A percentile compares a stretch with the other conserved stretches of the same genome.
Evolutionary conservation across 2,797 vertebrate genomes (phyloP).

Genomic region (Molothrus ater): DNA sequence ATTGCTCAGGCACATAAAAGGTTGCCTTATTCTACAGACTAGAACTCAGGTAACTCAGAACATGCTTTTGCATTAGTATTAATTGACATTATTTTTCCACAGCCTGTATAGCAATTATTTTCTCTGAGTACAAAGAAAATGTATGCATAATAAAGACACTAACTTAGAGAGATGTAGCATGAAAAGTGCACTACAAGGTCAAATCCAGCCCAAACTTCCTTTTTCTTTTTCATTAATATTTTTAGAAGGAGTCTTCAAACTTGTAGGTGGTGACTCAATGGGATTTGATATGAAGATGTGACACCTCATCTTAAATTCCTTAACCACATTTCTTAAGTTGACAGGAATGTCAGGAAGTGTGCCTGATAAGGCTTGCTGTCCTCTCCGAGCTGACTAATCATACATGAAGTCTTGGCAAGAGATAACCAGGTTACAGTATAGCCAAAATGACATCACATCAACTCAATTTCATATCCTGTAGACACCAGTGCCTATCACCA

Average conservation of each 20-base stretch:
- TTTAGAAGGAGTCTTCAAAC: slow-evolving; percentile 71
- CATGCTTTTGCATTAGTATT: background rate
- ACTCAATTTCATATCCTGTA: slow-evolving; percentile 87
- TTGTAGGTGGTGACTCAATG: slow-evolving; percentile 80
- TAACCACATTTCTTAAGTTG: slow-evolving; percentile 79
- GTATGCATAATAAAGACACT: background rate
- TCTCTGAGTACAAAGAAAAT: background rate
- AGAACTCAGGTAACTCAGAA: background rate
- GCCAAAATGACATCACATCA: slow-evolving; percentile 87
- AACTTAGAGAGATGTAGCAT: background rate
- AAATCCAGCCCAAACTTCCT: slow-evolving; percentile 61
- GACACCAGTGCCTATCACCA: slow-evolving; percentile 83
- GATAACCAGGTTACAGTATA: slow-evolving; percentile 83
- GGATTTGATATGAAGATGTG: slow-evolving; percentile 87
- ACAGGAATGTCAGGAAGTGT: slow-evolving; percentile 87
- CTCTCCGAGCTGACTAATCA: slow-evolving; percentile 79
- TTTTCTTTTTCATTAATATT: slow-evolving; percentile 70
- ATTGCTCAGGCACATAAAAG: background rate
- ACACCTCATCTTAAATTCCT: slow-evolving; percentile 90
- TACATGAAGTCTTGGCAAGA: slow-evolving; percentile 83
- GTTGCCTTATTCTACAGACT: slow-evolving; percentile 20
- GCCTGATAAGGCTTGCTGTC: slow-evolving; percentile 82
- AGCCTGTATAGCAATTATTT: background rate
- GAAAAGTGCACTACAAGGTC: slow-evolving; percentile 37
- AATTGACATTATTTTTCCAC: slow-evolving; percentile 21